These are phyloP conservation scores for Dunckerocampus dactyliophorus DNA, from an alignment of 2,113 vertebrate species.

Conservation along the genomic window DNA sequence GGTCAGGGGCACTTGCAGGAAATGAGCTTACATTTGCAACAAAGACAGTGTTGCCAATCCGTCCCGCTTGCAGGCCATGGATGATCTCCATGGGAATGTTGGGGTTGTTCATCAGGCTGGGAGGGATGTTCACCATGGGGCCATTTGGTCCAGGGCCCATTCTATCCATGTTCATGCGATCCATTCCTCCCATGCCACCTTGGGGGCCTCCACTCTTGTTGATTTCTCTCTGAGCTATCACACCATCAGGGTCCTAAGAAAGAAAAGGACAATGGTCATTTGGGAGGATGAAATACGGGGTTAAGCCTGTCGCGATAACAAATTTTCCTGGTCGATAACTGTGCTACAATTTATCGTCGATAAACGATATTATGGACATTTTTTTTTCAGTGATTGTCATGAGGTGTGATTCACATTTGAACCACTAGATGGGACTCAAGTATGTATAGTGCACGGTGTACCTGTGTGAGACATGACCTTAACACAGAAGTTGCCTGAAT, in stretches of 20 bases:
- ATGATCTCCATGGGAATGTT: constrained; percentile 97
- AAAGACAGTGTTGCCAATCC: constrained; percentile 92
- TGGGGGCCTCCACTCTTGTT: constrained; percentile 70
- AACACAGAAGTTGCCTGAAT: too few relatives aligned
- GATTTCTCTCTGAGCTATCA: constrained; percentile 89
- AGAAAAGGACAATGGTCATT: neutral
- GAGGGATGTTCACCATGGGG: constrained; percentile 86
- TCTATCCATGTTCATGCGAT: constrained; percentile 69
- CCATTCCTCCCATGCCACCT: constrained; percentile 72
- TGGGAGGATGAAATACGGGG: neutral
- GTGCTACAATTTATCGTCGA: too few relatives aligned
- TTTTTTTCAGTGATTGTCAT: too few relatives aligned
- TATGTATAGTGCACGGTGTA: too few relatives aligned
- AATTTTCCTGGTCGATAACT: too few relatives aligned
- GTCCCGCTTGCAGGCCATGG: constrained; percentile 91
- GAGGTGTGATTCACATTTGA: too few relatives aligned
- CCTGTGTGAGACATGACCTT: too few relatives aligned
- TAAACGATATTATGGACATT: too few relatives aligned
- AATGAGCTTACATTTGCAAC: constrained; percentile 87
- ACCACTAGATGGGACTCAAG: too few relatives aligned
- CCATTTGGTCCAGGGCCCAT: constrained; percentile 76
- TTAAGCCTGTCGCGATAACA: too few relatives aligned
- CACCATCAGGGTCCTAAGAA: constrained; percentile 86
- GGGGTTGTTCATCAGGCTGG: constrained; percentile 93
- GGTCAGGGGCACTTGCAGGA: neutral